Evolutionary conservation across 2,888 invertebrate species (phyloP).

Genomic region (Diarsia rubi): DNA sequence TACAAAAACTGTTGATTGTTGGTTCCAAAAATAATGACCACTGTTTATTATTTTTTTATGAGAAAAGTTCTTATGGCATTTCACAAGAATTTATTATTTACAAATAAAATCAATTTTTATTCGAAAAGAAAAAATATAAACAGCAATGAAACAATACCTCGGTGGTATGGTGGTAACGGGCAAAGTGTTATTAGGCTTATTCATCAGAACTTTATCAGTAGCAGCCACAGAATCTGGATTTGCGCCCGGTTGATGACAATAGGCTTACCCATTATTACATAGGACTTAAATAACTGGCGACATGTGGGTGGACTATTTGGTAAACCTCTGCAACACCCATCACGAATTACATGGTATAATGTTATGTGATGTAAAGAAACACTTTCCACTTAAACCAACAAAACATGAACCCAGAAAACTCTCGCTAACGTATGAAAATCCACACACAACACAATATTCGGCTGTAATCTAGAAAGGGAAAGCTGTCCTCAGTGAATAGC

Average conservation of each 20-base stretch:
- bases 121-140: background rate
- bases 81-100: background rate
- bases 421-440: conserved; percentile 33
- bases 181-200: too few relatives aligned
- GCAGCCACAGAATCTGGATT: too few relatives aligned
- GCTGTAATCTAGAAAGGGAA: conserved; percentile 78
- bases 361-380: background rate
- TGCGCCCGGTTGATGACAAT: too few relatives aligned
- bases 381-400: conserved; percentile 14
- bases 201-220: too few relatives aligned
- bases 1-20: background rate
- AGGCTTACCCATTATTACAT: too few relatives aligned
- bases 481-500: conserved; percentile 78
- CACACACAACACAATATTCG: conserved; percentile 62
- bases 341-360: too few relatives aligned
- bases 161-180: too few relatives aligned
- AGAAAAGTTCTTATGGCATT: background rate
- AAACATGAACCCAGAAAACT: conserved; percentile 33
- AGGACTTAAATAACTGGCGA: too few relatives aligned
- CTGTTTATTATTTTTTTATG: conserved; percentile 1
- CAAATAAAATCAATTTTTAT: background rate
- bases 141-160: background rate
- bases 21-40: background rate
- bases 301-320: too few relatives aligned
- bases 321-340: too few relatives aligned